Percentiles rank a stretch among this genome's conserved stretches.
phyloP scores from a whole-genome alignment of 1,140 invertebrate species.

The Drosophila mauritiana region DNA sequence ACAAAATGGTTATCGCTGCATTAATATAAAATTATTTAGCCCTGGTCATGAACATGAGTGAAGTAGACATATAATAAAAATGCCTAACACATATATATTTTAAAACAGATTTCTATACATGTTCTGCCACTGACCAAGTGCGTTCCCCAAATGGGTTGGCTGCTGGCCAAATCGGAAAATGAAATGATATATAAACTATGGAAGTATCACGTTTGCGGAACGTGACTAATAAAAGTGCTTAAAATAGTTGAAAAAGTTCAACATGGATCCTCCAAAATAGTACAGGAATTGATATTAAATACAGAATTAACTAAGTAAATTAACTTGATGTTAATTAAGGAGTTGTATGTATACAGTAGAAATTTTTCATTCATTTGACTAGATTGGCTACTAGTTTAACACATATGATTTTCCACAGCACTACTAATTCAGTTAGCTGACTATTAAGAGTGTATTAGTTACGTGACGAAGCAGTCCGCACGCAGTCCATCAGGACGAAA shows the following conservation, averaged over 20 bases:
- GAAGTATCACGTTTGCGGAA: conserved; percentile 53
- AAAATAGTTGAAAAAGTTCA: background rate
- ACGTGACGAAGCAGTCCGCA: background rate
- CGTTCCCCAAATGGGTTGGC: conserved; percentile 33
- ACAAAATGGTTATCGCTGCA: conserved; percentile 9
- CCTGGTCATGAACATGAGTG: conserved; percentile 32
- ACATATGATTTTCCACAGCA: background rate
- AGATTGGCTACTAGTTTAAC: background rate
- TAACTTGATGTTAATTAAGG: background rate
- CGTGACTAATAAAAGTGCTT: conserved; percentile 23
- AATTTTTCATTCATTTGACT: background rate
- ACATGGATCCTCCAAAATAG: background rate
- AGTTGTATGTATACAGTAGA: background rate
- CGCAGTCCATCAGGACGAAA: background rate
- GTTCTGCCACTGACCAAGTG: background rate
- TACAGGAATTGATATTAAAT: background rate
- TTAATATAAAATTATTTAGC: conserved; percentile 24
- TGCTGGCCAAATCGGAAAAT: conserved; percentile 23
- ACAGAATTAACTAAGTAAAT: background rate
- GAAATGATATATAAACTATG: conserved; percentile 45
- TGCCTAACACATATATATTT: background rate
- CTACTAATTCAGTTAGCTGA: too few relatives aligned
- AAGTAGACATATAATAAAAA: background rate
- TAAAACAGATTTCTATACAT: background rate
- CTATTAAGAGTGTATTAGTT: too few relatives aligned